These are phyloP conservation scores for Gymnocypris eckloni DNA, from an alignment of 2,797 vertebrate genomes.

Conservation along the genomic window DNA sequence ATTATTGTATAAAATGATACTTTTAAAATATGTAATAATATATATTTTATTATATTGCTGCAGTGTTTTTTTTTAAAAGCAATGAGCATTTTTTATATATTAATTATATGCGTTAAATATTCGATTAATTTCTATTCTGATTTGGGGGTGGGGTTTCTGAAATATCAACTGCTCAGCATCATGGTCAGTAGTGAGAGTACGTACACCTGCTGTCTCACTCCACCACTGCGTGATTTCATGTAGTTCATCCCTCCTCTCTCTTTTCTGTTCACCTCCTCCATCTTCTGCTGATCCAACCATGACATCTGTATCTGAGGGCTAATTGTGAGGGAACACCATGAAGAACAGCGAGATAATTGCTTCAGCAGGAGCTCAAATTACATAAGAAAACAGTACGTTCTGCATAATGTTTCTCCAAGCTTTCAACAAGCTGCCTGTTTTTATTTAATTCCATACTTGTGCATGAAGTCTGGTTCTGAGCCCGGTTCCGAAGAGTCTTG, in stretches of 20 bases:
- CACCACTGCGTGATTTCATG: slow-evolving; percentile 96
- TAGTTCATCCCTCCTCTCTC: slow-evolving; percentile 97
- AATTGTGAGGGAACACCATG: slow-evolving; percentile 28
- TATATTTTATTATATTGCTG: background rate
- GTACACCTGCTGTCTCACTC: slow-evolving; percentile 97
- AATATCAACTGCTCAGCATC: background rate
- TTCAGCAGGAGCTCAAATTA: background rate
- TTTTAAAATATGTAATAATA: background rate
- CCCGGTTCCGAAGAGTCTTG: slow-evolving; percentile 92
- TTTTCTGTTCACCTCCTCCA: slow-evolving; percentile 97
- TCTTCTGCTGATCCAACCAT: slow-evolving; percentile 97
- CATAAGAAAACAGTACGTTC: background rate
- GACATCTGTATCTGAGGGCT: slow-evolving; percentile 99
- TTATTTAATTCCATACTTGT: slow-evolving; percentile 85
- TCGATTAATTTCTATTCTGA: background rate
- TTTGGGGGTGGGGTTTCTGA: background rate
- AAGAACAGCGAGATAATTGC: background rate
- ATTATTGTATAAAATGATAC: background rate
- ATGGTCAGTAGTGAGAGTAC: slow-evolving; percentile 60
- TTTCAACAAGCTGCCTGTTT: background rate
- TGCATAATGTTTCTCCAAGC: background rate
- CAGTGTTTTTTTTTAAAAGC: background rate
- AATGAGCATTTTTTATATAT: background rate
- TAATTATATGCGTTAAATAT: background rate
- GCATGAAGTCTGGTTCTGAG: slow-evolving; percentile 95